phyloP scores from a whole-genome alignment of 2,888 invertebrate species.

The Muschampia plurimacula region DNA sequence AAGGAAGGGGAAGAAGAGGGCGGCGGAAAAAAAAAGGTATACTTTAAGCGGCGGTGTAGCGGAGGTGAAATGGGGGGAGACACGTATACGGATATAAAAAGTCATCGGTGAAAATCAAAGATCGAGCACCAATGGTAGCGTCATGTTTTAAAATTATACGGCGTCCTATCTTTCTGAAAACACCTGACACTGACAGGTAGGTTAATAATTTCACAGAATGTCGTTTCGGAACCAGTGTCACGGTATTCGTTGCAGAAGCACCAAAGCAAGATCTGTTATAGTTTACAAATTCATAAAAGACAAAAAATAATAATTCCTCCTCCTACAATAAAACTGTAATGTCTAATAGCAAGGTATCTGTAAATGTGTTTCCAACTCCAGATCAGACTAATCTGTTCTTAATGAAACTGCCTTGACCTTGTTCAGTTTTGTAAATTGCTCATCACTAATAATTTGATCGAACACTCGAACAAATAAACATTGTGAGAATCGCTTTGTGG shows the following conservation, averaged over 20 bases:
- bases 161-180: too few species aligned
- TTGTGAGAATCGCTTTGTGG: neutral
- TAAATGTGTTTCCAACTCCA: neutral
- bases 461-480: slow-evolving; percentile 1
- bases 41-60: too few species aligned
- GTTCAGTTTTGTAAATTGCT: slow-evolving; percentile 5
- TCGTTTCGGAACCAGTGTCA: neutral
- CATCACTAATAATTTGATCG: neutral
- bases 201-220: neutral
- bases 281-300: neutral
- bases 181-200: neutral
- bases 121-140: too few species aligned
- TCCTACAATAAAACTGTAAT: neutral
- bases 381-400: neutral
- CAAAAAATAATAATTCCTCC: neutral
- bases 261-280: neutral
- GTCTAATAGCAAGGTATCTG: neutral
- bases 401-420: neutral
- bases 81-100: too few species aligned
- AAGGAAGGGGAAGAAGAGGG: too few species aligned
- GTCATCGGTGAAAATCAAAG: too few species aligned
- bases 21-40: too few species aligned
- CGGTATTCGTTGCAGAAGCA: neutral
- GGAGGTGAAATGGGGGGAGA: too few species aligned
- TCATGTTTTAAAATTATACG: too few species aligned